Evolutionary conservation across 2,797 vertebrate genomes (phyloP).

Genomic region (Tachyglossus aculeatus): DNA sequence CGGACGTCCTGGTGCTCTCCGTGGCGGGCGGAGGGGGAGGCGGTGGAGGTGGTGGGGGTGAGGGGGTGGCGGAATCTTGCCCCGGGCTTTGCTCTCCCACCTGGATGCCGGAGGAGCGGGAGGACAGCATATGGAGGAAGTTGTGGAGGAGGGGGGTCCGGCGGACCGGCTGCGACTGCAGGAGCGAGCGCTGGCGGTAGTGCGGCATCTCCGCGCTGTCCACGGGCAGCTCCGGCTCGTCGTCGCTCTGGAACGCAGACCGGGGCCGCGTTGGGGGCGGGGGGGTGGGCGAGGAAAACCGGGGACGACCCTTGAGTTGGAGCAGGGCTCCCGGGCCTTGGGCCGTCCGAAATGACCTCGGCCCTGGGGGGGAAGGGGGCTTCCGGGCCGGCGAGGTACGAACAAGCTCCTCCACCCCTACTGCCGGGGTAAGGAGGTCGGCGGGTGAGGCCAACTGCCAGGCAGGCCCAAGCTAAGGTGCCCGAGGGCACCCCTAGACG

Average conservation of each 20-base stretch:
- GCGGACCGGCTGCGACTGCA: conserved; percentile 94
- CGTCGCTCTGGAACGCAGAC: conserved; percentile 84
- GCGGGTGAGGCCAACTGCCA: too few relatives aligned
- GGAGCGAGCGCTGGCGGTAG: conserved; percentile 93
- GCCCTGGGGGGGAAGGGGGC: background rate
- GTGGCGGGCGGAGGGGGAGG: conserved; percentile 81
- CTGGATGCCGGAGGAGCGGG: conserved; percentile 89
- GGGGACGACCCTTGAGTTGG: conserved; percentile 22
- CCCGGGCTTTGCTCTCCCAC: conserved; percentile 83
- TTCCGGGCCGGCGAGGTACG: too few relatives aligned
- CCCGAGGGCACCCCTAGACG: too few relatives aligned
- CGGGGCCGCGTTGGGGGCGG: background rate
- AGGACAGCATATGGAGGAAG: conserved; percentile 98
- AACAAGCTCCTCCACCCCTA: too few relatives aligned
- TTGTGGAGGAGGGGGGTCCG: conserved; percentile 98
- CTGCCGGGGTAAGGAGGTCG: too few relatives aligned
- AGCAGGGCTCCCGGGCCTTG: background rate
- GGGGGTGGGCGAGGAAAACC: conserved; percentile 18
- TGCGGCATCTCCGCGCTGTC: conserved; percentile 95
- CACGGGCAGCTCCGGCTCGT: conserved; percentile 96
- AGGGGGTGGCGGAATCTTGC: conserved; percentile 82
- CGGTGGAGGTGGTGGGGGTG: conserved; percentile 81
- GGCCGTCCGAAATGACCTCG: conserved; percentile 14
- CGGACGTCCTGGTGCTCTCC: conserved; percentile 83
- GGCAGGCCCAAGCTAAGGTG: too few relatives aligned